Percentiles rank a stretch among this genome's conserved stretches.
Evolutionary conservation across 2,888 invertebrate species (phyloP).

Genomic region (Parnassius glacialis): DNA sequence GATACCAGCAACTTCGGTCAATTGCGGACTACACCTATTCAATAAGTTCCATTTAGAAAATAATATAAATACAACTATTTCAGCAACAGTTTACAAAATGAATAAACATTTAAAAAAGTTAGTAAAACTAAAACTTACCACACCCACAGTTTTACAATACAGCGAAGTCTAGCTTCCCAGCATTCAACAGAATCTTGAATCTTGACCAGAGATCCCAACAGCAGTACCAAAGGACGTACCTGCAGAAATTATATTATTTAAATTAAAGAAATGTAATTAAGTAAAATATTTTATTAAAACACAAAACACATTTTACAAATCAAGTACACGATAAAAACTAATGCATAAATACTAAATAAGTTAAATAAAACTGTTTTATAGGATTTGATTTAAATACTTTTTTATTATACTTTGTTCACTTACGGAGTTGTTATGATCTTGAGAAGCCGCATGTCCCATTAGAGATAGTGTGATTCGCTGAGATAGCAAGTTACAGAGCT

Average conservation of each 20-base stretch:
- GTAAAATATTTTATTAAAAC: background rate
- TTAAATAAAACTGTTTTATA: no score
- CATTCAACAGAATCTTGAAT: constrained; percentile 92
- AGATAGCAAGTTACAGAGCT: constrained; percentile 90
- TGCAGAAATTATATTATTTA: constrained; percentile 32
- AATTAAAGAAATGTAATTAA: background rate
- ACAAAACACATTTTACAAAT: background rate
- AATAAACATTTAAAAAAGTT: no score
- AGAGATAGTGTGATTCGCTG: constrained; percentile 91
- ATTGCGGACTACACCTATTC: constrained; percentile 71
- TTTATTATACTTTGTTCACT: constrained; percentile 31
- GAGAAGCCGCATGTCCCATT: constrained; percentile 86
- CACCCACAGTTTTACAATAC: constrained; percentile 92
- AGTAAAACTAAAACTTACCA: constrained; percentile 53
- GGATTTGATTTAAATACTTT: background rate
- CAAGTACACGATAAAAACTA: no score
- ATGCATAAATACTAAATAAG: no score
- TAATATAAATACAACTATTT: background rate
- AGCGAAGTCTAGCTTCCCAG: constrained; percentile 95
- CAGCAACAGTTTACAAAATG: no score
- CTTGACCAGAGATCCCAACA: constrained; percentile 92
- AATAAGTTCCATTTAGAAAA: constrained; percentile 5
- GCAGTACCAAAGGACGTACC: constrained; percentile 94
- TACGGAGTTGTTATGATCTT: constrained; percentile 76
- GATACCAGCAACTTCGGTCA: constrained; percentile 73